phyloP scores from a whole-genome alignment of 1,140 invertebrate species.

The Antheraea pernyi region DNA sequence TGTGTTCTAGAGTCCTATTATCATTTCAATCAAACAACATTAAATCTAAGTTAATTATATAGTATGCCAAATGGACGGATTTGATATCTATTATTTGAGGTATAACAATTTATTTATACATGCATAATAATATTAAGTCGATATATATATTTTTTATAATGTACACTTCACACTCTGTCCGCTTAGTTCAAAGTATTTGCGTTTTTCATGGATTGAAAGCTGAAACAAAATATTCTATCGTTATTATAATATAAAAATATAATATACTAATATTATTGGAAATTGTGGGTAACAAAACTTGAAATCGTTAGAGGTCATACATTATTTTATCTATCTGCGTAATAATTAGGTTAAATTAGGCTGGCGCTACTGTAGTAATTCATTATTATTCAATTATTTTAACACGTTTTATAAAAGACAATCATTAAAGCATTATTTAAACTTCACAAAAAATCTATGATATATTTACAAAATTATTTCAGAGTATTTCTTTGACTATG shows the following conservation, averaged over 20 bases:
- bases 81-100: conserved; percentile 25
- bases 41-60: conserved; percentile 14
- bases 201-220: conserved; percentile 44
- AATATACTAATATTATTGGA: too few species aligned
- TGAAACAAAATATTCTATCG: conserved; percentile 37
- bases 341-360: too few species aligned
- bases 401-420: too few species aligned
- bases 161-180: conserved; percentile 31
- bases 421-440: too few species aligned
- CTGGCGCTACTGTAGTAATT: too few species aligned
- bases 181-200: conserved; percentile 13
- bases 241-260: not conserved
- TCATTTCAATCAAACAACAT: conserved; percentile 60
- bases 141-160: conserved; percentile 17
- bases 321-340: too few species aligned
- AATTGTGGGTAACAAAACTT: too few species aligned
- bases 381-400: too few species aligned
- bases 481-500: too few species aligned
- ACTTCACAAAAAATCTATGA: too few species aligned
- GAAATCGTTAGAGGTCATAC: too few species aligned
- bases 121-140: not conserved
- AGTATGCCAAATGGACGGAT: conserved; percentile 39
- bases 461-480: too few species aligned
- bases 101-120: conserved; percentile 13
- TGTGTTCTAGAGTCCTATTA: conserved; percentile 62